phyloP scores from a whole-genome alignment of 2,113 vertebrate genomes.

The Fulmarus glacialis region DNA sequence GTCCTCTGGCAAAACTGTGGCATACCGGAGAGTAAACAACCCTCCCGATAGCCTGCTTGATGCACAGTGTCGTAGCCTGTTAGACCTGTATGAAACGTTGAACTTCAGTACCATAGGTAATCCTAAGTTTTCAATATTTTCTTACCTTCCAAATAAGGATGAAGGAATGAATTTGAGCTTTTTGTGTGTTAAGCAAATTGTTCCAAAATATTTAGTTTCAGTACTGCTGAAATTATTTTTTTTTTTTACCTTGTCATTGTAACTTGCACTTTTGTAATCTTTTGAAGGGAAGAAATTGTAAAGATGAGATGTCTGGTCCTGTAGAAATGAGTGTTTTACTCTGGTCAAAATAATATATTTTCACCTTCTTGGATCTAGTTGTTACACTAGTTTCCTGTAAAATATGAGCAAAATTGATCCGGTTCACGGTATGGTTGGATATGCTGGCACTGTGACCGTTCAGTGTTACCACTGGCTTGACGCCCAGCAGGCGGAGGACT shows the following conservation, averaged over 20 bases:
- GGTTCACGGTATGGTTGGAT: not conserved
- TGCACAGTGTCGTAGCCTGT: not conserved
- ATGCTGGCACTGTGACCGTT: not conserved
- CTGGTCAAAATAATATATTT: not conserved
- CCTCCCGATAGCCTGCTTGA: not conserved
- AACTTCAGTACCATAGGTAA: not conserved
- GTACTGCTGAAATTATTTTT: not conserved
- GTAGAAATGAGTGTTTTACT: not conserved
- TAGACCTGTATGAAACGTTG: not conserved
- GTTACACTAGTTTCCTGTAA: not conserved
- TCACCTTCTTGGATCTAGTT: not conserved
- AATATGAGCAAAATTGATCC: not conserved
- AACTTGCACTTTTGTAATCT: not conserved
- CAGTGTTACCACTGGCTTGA: not conserved
- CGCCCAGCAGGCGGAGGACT: not conserved
- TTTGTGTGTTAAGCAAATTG: not conserved
- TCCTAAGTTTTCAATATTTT: not conserved
- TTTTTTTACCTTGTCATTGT: not conserved
- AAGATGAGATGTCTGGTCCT: not conserved
- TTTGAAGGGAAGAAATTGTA: not conserved
- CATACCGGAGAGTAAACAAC: not conserved
- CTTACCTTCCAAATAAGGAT: not conserved
- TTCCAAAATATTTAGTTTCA: not conserved
- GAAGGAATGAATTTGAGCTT: not conserved
- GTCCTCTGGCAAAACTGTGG: not conserved